phyloP scores from a whole-genome alignment of 2,888 invertebrate genomes.

The Microctonus brassicae region DNA sequence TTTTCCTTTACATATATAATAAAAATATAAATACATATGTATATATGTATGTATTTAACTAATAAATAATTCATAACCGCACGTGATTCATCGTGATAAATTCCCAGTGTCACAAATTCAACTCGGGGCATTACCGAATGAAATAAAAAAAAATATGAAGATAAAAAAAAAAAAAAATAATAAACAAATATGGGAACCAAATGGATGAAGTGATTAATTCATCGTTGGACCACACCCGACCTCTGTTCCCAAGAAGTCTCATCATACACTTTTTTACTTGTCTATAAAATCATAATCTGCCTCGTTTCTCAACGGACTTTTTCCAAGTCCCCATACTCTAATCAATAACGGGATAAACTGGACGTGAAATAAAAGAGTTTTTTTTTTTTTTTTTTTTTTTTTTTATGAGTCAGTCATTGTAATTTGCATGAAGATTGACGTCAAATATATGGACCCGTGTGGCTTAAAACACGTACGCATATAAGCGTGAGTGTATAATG shows the following conservation, averaged over 20 bases:
- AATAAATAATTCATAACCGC: slow-evolving; percentile 35
- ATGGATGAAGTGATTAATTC: slow-evolving; percentile 15
- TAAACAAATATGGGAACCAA: neutral
- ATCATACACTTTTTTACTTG: neutral
- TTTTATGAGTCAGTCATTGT: slow-evolving; percentile 2
- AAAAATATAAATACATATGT: no score
- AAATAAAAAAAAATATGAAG: neutral
- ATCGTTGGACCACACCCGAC: slow-evolving; percentile 17
- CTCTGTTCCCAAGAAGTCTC: slow-evolving; percentile 3
- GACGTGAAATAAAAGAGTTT: slow-evolving; percentile 6
- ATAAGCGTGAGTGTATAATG: neutral
- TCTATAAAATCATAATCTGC: neutral
- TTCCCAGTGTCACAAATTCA: slow-evolving; percentile 25
- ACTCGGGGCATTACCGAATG: slow-evolving; percentile 1
- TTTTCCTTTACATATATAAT: no score
- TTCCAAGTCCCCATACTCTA: neutral
- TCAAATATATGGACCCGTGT: neutral
- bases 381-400: neutral
- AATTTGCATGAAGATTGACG: slow-evolving; percentile 15
- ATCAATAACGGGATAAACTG: slow-evolving; percentile 23
- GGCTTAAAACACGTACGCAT: neutral
- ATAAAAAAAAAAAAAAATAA: neutral
- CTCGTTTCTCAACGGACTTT: slow-evolving; percentile 3
- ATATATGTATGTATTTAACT: slow-evolving; percentile 3
- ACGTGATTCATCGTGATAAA: slow-evolving; percentile 33